These are phyloP conservation scores for Ptilorrhoa leucosticta DNA, from an alignment of 2,113 vertebrate genomes.

Conservation along the genomic window DNA sequence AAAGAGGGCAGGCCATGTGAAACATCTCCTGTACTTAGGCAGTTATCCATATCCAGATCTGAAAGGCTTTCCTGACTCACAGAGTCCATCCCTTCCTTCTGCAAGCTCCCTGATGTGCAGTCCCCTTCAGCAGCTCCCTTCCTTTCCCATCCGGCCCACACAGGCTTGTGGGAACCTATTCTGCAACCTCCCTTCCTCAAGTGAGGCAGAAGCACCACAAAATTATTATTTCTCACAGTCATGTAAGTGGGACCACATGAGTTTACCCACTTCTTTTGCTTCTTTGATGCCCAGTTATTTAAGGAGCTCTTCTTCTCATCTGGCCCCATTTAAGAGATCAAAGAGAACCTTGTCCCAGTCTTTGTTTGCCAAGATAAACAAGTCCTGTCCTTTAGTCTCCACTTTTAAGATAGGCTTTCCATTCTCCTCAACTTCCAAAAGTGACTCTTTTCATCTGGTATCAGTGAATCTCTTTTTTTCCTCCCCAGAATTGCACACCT, in stretches of 20 bases:
- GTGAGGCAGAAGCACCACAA: neutral
- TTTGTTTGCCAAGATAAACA: conserved; percentile 32
- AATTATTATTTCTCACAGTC: neutral
- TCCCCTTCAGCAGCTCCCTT: neutral
- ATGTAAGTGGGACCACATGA: neutral
- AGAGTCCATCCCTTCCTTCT: neutral
- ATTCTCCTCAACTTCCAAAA: neutral
- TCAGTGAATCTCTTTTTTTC: neutral
- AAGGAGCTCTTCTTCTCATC: neutral
- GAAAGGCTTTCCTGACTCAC: neutral
- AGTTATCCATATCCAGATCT: neutral
- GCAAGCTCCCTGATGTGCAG: neutral
- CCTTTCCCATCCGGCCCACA: rapidly evolving
- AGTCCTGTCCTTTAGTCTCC: neutral
- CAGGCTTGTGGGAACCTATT: rapidly evolving
- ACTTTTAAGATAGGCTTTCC: conserved; percentile 3
- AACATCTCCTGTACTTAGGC: neutral
- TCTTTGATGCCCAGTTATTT: neutral
- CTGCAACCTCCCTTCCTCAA: neutral
- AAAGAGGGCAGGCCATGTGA: neutral
- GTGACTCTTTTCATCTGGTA: neutral
- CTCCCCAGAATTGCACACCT: neutral
- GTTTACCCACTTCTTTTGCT: neutral
- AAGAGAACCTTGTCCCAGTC: neutral
- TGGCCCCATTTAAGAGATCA: neutral